Conservation (phyloP, 2,113 vertebrate genomes). For the Sphaerodactylus townsendi region DNA sequence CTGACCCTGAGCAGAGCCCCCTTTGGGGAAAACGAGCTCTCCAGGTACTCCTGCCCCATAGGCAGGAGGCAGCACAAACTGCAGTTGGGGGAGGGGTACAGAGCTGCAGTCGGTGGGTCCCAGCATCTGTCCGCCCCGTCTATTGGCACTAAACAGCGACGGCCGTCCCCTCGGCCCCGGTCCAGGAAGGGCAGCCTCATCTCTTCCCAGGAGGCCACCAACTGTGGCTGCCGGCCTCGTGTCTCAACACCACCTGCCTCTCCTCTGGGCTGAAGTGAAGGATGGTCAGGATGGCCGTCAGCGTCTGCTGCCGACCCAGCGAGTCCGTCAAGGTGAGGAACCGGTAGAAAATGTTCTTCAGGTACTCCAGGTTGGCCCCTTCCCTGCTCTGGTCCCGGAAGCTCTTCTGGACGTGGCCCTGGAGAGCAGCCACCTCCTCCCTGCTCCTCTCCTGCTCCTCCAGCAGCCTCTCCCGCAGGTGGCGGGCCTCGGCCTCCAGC, state of each 20-base stretch:
- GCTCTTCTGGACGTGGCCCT: slow-evolving; percentile 77
- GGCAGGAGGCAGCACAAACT: too few relatives aligned
- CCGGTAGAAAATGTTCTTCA: slow-evolving; percentile 91
- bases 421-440: slow-evolving; percentile 75
- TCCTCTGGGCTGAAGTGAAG: slow-evolving; percentile 95
- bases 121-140: fast-evolving
- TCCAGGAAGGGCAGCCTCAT: slow-evolving; percentile 53
- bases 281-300: slow-evolving; percentile 90
- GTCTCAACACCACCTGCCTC: slow-evolving; percentile 76
- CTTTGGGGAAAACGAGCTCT: neutral
- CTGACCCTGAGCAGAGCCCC: fast-evolving
- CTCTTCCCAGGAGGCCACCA: slow-evolving; percentile 87
- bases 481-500: slow-evolving; percentile 82
- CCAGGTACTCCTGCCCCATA: neutral
- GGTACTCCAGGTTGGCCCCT: slow-evolving; percentile 94
- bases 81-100: neutral
- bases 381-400: slow-evolving; percentile 84
- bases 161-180: neutral
- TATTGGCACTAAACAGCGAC: neutral
- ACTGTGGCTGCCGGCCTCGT: slow-evolving; percentile 73
- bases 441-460: slow-evolving; percentile 77
- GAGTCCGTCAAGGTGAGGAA: slow-evolving; percentile 88
- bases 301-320: slow-evolving; percentile 89
- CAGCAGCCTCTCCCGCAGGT: slow-evolving; percentile 78
- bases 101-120: neutral